These are phyloP conservation scores for Eumaeus atala DNA, from an alignment of 1,140 invertebrate genomes.

Conservation along the genomic window DNA sequence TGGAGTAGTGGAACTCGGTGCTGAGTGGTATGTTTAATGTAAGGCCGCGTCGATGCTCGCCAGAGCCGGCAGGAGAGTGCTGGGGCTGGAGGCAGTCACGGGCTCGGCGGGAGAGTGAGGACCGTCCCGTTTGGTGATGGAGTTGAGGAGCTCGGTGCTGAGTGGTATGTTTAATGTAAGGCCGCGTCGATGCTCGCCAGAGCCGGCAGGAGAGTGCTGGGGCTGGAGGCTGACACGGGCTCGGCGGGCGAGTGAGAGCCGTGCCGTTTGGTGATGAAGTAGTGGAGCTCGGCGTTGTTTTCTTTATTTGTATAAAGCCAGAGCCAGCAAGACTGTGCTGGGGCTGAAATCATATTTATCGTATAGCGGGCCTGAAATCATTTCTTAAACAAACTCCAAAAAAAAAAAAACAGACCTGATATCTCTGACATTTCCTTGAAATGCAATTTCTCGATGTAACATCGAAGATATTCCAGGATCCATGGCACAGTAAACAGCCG, in stretches of 20 bases:
- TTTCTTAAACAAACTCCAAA: too few species aligned
- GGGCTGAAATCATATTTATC: too few species aligned
- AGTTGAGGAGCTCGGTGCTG: conserved; percentile 39
- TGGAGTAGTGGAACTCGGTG: conserved; percentile 41
- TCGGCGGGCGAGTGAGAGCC: conserved; percentile 76
- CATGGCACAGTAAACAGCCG: conserved; percentile 38
- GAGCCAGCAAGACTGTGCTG: conserved; percentile 43
- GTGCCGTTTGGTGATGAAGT: conserved; percentile 62
- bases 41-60: too few species aligned
- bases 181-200: too few species aligned
- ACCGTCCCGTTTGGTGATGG: conserved; percentile 68
- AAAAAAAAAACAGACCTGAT: too few species aligned
- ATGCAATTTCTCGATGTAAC: too few species aligned
- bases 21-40: conserved; percentile 15
- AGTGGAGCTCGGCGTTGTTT: conserved; percentile 38
- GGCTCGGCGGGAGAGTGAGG: conserved; percentile 76
- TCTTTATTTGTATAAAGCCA: not conserved
- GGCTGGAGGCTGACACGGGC: conserved; percentile 76
- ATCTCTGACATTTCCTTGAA: too few species aligned
- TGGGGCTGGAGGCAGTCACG: conserved; percentile 76
- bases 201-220: conserved; percentile 48
- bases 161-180: not conserved
- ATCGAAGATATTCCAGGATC: conserved; percentile 34
- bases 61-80: conserved; percentile 37
- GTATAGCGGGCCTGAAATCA: too few species aligned